phyloP scores from a whole-genome alignment of 1,140 invertebrate species.

The Stenopsyche tienmushanensis region DNA sequence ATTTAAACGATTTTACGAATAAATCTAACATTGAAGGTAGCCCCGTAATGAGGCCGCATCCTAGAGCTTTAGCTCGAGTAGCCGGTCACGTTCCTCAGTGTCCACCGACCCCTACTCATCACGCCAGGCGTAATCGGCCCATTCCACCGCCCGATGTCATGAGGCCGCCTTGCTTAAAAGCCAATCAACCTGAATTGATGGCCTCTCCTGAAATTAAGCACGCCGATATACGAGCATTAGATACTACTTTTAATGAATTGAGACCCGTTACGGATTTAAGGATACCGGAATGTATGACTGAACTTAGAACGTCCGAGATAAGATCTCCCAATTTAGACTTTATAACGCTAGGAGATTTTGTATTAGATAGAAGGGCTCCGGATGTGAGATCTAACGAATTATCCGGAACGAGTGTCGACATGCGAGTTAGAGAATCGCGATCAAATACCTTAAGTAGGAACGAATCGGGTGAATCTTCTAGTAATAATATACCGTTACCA shows the following conservation, averaged over 20 bases:
- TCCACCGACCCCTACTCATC: conserved; percentile 81
- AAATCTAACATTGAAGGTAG: conserved; percentile 44
- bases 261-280: conserved; percentile 49
- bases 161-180: conserved; percentile 53
- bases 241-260: conserved; percentile 44
- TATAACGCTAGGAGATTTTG: conserved; percentile 39
- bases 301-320: conserved; percentile 54
- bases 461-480: conserved; percentile 44
- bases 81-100: conserved; percentile 57
- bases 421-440: conserved; percentile 36
- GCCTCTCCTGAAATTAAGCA: conserved; percentile 45
- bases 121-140: conserved; percentile 64
- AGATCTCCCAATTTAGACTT: conserved; percentile 56
- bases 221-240: conserved; percentile 45
- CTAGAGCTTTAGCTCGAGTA: conserved; percentile 58
- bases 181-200: conserved; percentile 50
- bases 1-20: conserved; percentile 27
- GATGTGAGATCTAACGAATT: conserved; percentile 42
- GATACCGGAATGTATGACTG: conserved; percentile 54
- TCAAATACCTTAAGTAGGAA: conserved; percentile 40
- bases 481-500: conserved; percentile 57
- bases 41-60: conserved; percentile 57
- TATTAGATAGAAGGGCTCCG: conserved; percentile 42
- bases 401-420: conserved; percentile 32
- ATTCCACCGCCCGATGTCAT: conserved; percentile 50